A percentile compares a stretch with the other conserved stretches of the same genome.
Evolutionary conservation across 2,113 vertebrate genomes (phyloP).

Genomic region (Scatophagus argus): DNA sequence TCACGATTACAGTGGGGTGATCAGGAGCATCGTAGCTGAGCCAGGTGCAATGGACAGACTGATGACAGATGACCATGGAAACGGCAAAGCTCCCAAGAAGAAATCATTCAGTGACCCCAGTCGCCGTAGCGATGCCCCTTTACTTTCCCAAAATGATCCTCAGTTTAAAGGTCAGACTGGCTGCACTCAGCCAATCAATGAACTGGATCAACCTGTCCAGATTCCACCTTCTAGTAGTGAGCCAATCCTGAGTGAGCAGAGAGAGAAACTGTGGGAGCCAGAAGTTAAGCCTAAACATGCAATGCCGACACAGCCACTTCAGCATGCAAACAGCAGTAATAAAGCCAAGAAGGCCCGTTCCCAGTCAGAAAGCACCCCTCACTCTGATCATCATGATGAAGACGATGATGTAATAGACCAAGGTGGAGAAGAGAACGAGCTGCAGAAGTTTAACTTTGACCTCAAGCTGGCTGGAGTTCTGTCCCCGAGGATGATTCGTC

Average conservation of each 20-base stretch:
- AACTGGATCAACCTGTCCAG: conserved; percentile 86
- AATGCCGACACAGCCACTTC: conserved; percentile 16
- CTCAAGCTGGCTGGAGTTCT: conserved; percentile 86
- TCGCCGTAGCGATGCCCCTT: conserved; percentile 85
- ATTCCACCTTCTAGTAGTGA: conserved; percentile 95
- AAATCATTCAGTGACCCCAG: conserved; percentile 99
- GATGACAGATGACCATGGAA: conserved; percentile 87
- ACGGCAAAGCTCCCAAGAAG: conserved; percentile 94
- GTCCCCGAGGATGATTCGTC: conserved; percentile 86
- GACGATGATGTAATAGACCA: conserved; percentile 60
- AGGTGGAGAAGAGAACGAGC: conserved; percentile 38
- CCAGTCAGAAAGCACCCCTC: conserved; percentile 79
- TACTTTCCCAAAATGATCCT: conserved; percentile 63
- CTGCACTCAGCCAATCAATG: conserved; percentile 88
- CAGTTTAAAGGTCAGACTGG: conserved; percentile 80
- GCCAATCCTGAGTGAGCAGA: conserved; percentile 91
- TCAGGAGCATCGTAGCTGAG: conserved; percentile 93
- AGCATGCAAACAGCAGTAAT: conserved; percentile 31
- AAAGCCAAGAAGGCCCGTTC: conserved; percentile 73
- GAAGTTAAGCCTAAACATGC: conserved; percentile 66
- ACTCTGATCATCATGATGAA: conserved; percentile 62
- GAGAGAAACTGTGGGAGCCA: conserved; percentile 78
- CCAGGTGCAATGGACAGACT: conserved; percentile 91
- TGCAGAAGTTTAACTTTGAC: conserved; percentile 85
- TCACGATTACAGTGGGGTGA: conserved; percentile 91